These are phyloP conservation scores for Limonius californicus DNA, from an alignment of 1,140 invertebrate species.

Conservation along the genomic window DNA sequence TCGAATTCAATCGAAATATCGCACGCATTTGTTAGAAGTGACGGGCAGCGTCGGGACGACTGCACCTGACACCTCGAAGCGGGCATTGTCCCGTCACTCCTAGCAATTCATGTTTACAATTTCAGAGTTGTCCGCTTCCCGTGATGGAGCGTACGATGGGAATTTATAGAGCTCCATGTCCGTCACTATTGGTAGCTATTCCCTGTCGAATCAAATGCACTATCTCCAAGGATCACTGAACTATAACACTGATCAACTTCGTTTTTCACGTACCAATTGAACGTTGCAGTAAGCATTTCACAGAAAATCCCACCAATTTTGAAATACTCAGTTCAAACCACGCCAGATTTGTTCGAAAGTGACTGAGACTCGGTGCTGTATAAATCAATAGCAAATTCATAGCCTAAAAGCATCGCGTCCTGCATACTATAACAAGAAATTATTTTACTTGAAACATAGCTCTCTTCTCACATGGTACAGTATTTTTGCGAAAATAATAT, in stretches of 20 bases:
- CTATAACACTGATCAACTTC: background rate
- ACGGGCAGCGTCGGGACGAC: constrained; percentile 8
- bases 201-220: constrained; percentile 1
- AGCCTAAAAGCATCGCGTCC: too few species aligned
- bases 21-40: constrained; percentile 22
- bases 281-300: too few species aligned
- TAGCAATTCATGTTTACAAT: constrained; percentile 18
- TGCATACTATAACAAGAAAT: too few species aligned
- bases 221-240: background rate
- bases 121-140: constrained; percentile 5
- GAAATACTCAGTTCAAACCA: too few species aligned
- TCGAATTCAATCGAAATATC: constrained; percentile 27
- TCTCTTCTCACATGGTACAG: too few species aligned
- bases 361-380: too few species aligned
- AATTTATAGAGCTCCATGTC: constrained; percentile 7
- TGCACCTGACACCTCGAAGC: constrained; percentile 23
- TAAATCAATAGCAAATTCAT: too few species aligned
- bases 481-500: too few species aligned
- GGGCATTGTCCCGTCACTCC: constrained; percentile 27
- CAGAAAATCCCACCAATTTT: too few species aligned
- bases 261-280: too few species aligned
- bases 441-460: too few species aligned
- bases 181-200: constrained; percentile 2
- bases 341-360: too few species aligned
- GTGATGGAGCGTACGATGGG: constrained; percentile 11